Evolutionary conservation across 1,140 invertebrate species (phyloP).

Genomic region (Aphelinus atriplicis): DNA sequence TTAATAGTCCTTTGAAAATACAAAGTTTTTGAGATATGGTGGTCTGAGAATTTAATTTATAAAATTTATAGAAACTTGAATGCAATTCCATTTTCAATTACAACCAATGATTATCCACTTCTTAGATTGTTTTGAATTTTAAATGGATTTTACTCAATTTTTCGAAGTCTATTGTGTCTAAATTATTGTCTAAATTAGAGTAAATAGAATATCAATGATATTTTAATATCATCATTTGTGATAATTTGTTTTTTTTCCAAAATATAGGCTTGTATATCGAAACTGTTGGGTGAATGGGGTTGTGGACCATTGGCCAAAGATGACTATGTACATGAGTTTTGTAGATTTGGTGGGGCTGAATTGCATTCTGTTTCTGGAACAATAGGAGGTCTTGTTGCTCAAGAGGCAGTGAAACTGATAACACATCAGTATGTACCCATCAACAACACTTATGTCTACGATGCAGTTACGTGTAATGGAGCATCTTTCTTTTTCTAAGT

Average conservation of each 20-base stretch:
- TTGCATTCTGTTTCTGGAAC: conserved; percentile 95
- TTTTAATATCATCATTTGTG: conserved; percentile 8
- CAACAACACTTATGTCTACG: conserved; percentile 96
- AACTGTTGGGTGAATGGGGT: conserved; percentile 88
- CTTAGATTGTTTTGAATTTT: too few relatives aligned
- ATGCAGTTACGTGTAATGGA: conserved; percentile 90
- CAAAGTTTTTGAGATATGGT: too few relatives aligned
- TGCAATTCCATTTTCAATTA: too few relatives aligned
- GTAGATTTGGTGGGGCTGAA: conserved; percentile 92
- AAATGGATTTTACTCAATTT: too few relatives aligned
- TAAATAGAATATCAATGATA: neutral
- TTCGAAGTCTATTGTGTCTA: too few relatives aligned
- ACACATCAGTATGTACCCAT: conserved; percentile 97
- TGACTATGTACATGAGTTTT: conserved; percentile 95
- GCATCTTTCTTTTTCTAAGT: conserved; percentile 76
- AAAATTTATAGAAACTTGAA: too few relatives aligned
- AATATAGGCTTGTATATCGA: conserved; percentile 75
- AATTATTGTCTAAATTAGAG: neutral
- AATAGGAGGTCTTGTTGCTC: conserved; percentile 90
- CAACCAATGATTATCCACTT: too few relatives aligned
- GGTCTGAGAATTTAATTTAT: too few relatives aligned
- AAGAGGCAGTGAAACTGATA: conserved; percentile 97
- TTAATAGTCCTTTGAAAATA: too few relatives aligned
- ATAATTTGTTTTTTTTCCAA: neutral
- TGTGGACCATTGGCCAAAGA: conserved; percentile 83